Evolutionary conservation across 2,113 vertebrate genomes (phyloP).

Genomic region (Pomatostomus ruficeps): DNA sequence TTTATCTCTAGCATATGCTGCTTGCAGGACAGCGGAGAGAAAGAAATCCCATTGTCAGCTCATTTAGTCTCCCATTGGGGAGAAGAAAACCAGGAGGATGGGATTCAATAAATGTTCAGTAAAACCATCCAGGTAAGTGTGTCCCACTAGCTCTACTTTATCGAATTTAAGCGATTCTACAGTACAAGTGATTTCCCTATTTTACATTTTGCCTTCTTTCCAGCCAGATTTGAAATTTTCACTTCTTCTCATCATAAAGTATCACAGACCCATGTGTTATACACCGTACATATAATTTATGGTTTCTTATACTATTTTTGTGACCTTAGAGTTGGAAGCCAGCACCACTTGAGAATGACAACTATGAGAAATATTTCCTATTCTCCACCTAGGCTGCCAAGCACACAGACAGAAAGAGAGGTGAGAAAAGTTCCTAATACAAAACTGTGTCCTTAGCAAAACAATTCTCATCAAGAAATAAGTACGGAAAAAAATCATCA

Average conservation of each 20-base stretch:
- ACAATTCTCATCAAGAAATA: not conserved
- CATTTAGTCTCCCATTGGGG: not conserved
- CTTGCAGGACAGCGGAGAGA: not conserved
- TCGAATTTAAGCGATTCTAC: not conserved
- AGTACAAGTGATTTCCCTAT: not conserved
- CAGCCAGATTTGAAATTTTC: not conserved
- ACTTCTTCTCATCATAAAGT: not conserved
- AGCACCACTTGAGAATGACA: not conserved
- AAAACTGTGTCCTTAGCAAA: not conserved
- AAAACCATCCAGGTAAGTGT: not conserved
- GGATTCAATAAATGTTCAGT: not conserved
- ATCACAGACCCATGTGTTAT: not conserved
- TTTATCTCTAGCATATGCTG: not conserved
- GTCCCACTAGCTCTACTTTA: not conserved
- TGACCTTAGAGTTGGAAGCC: not conserved
- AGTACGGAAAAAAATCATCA: not conserved
- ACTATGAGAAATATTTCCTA: not conserved
- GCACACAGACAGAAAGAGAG: not conserved
- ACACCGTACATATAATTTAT: not conserved
- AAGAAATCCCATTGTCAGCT: not conserved
- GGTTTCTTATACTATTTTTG: not conserved
- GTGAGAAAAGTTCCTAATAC: not conserved
- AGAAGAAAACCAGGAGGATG: not conserved
- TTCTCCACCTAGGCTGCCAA: not conserved
- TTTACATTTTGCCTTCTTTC: not conserved